These are phyloP conservation scores for Erebia ligea DNA, from an alignment of 2,888 invertebrate genomes.

Conservation along the genomic window DNA sequence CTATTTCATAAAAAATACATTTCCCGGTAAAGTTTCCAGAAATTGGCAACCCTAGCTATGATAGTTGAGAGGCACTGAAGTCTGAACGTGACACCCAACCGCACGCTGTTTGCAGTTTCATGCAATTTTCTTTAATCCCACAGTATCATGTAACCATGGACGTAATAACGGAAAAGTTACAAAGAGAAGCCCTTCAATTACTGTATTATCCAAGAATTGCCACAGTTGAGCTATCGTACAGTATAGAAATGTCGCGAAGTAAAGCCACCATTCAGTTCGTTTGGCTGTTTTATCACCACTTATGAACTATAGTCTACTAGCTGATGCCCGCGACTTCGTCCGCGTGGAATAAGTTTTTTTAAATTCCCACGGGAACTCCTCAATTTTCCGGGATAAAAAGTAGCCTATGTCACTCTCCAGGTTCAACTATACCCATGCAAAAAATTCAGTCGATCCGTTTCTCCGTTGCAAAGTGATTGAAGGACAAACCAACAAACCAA, in stretches of 20 bases:
- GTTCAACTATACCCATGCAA: too few species aligned
- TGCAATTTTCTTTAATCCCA: conserved; percentile 5
- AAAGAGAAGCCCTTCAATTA: conserved; percentile 12
- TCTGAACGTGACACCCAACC: conserved; percentile 9
- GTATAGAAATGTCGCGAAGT: background rate
- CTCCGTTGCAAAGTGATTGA: too few species aligned
- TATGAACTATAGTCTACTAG: too few species aligned
- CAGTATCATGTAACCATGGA: conserved; percentile 13
- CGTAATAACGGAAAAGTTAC: conserved; percentile 15
- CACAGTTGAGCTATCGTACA: background rate
- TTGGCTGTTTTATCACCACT: background rate
- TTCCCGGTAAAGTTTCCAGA: background rate
- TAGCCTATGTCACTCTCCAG: too few species aligned
- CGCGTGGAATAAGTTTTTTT: too few species aligned
- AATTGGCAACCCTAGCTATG: conserved; percentile 4
- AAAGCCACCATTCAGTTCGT: background rate
- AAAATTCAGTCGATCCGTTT: too few species aligned
- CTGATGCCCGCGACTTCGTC: too few species aligned
- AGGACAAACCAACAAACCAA: too few species aligned
- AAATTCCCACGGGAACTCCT: too few species aligned
- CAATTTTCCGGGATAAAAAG: too few species aligned
- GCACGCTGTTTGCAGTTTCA: conserved; percentile 1
- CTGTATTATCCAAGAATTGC: background rate
- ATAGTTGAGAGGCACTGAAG: background rate
- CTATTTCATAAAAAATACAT: background rate